Percentiles rank a stretch among this genome's conserved stretches.
Evolutionary conservation across 2,797 vertebrate genomes (phyloP).

Genomic region (Sebastes nivosus): DNA sequence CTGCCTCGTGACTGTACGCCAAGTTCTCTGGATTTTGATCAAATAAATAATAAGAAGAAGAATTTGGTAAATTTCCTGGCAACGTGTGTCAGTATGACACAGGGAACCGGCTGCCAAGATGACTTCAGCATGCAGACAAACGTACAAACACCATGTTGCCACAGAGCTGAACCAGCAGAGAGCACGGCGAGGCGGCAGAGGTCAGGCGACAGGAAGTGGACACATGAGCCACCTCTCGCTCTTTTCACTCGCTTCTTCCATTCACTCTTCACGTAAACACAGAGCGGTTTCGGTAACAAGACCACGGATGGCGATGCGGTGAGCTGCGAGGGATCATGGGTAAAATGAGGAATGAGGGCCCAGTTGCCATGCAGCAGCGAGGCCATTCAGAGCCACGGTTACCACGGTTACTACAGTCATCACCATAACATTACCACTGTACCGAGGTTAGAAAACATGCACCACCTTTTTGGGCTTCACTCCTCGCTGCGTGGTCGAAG

Average conservation of each 20-base stretch:
- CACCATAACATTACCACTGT: conserved; percentile 63
- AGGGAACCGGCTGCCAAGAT: neutral
- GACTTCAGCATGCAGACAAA: conserved; percentile 24
- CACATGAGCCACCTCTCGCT: neutral
- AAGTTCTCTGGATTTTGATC: neutral
- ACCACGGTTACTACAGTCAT: conserved; percentile 53
- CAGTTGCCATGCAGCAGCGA: conserved; percentile 76
- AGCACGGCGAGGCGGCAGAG: neutral
- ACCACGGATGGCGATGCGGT: neutral
- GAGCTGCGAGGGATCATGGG: conserved; percentile 36
- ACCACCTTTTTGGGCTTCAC: conserved; percentile 96
- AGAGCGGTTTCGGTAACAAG: neutral
- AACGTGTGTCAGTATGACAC: neutral
- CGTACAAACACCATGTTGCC: neutral
- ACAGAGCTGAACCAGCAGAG: conserved; percentile 16
- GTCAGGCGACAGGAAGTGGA: conserved; percentile 30
- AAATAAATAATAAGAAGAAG: neutral
- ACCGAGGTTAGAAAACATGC: conserved; percentile 85
- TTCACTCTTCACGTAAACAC: conserved; percentile 32
- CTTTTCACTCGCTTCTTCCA: neutral
- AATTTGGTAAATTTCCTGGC: neutral
- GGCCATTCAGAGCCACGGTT: conserved; percentile 65
- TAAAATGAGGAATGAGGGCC: conserved; percentile 32
- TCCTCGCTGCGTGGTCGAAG: conserved; percentile 91
- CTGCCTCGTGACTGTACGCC: no score